phyloP scores from a whole-genome alignment of 64 coral and sea anemone species.

The Porites lutea region DNA sequence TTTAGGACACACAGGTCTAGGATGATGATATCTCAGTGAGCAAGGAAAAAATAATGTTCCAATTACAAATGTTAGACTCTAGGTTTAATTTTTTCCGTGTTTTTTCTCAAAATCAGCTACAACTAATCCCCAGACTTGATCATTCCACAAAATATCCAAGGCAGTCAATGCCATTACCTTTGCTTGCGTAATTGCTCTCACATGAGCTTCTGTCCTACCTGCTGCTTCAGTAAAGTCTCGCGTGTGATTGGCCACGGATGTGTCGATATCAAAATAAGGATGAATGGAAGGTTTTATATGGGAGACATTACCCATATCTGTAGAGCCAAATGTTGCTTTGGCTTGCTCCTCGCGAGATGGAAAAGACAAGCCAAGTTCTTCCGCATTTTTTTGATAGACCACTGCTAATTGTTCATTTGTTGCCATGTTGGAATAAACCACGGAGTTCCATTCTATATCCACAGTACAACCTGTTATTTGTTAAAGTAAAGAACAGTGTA shows the following conservation, averaged over 20 bases:
- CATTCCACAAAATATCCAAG: conserved; percentile 57
- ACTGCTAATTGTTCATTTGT: conserved; percentile 50
- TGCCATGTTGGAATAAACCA: conserved; percentile 58
- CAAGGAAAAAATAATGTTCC: no score
- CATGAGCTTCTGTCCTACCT: conserved; percentile 52
- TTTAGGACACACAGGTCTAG: no score
- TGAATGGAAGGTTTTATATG: conserved; percentile 80
- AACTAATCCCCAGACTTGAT: conserved; percentile 25
- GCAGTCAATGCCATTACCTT: conserved; percentile 62
- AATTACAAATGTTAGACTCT: not conserved
- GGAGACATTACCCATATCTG: conserved; percentile 88
- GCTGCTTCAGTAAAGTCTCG: conserved; percentile 40
- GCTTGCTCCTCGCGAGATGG: conserved; percentile 51
- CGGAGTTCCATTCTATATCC: conserved; percentile 41
- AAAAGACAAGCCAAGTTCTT: conserved; percentile 39
- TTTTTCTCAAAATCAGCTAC: conserved; percentile 53
- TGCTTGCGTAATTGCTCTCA: conserved; percentile 27
- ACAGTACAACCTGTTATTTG: conserved; percentile 56
- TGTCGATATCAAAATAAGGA: conserved; percentile 70
- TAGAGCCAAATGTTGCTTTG: conserved; percentile 62
- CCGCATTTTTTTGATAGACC: conserved; percentile 59
- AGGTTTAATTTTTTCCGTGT: conserved; percentile 14
- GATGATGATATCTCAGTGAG: no score
- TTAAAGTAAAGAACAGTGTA: no score
- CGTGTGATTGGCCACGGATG: conserved; percentile 61